These are phyloP conservation scores for Phyllotis vaccarum DNA, from an alignment of 2,797 vertebrate species.

Conservation along the genomic window DNA sequence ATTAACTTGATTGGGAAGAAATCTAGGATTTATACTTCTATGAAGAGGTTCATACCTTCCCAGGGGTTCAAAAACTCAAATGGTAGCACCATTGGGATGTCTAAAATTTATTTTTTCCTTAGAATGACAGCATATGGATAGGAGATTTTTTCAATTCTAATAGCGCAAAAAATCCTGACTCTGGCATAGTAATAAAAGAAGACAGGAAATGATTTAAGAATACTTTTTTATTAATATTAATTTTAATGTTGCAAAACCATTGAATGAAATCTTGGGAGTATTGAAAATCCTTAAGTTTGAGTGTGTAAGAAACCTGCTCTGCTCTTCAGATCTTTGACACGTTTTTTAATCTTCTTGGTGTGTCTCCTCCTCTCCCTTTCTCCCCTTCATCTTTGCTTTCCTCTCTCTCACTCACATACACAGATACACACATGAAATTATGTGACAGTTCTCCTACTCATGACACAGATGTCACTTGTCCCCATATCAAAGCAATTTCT, in stretches of 20 bases:
- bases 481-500: neutral
- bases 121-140: neutral
- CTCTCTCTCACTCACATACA: neutral
- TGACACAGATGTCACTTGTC: neutral
- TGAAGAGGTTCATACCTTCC: neutral
- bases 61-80: neutral
- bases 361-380: neutral
- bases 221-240: neutral
- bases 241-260: conserved; percentile 13
- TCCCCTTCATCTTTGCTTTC: too few species aligned
- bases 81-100: neutral
- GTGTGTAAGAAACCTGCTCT: conserved; percentile 41
- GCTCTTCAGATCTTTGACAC: neutral
- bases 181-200: neutral
- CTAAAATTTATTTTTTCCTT: neutral
- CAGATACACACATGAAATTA: too few species aligned
- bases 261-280: neutral
- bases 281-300: neutral
- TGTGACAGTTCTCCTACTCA: neutral
- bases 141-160: neutral
- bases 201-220: neutral
- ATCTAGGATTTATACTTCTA: neutral
- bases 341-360: neutral
- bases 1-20: neutral
- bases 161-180: neutral